phyloP scores from a whole-genome alignment of 2,888 invertebrate species.

The Sesia bembeciformis region DNA sequence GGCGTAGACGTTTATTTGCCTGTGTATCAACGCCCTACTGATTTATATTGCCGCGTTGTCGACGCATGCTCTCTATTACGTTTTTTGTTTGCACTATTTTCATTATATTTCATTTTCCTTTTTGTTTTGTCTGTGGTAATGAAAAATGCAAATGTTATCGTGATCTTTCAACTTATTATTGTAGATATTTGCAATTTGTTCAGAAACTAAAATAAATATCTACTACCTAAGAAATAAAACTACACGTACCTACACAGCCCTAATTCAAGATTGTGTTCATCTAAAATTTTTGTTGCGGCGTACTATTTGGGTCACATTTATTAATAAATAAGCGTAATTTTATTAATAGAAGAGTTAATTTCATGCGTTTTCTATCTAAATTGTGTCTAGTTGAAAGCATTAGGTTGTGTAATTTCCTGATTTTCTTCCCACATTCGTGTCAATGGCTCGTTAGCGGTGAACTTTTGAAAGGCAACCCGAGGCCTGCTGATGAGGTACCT shows the following conservation, averaged over 20 bases:
- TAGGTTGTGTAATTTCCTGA: constrained; percentile 2
- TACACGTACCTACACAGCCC: too few relatives aligned
- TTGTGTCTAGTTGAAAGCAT: background rate
- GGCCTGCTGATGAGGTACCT: constrained; percentile 8
- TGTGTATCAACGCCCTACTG: constrained; percentile 57
- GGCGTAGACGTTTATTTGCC: constrained; percentile 47
- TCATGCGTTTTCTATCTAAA: background rate
- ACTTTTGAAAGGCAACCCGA: constrained; percentile 17
- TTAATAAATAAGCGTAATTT: too few relatives aligned
- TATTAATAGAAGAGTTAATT: too few relatives aligned
- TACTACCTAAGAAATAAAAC: too few relatives aligned
- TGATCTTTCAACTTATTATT: too few relatives aligned
- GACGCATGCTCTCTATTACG: constrained; percentile 46
- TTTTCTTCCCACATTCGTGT: constrained; percentile 19
- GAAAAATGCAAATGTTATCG: background rate
- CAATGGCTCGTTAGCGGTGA: constrained; percentile 22
- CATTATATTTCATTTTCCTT: background rate
- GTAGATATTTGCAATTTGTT: too few relatives aligned
- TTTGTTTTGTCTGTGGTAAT: background rate
- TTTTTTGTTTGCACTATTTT: constrained; percentile 17
- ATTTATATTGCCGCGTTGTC: constrained; percentile 37
- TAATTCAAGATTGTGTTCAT: too few relatives aligned
- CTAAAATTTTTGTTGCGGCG: too few relatives aligned
- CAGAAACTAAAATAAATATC: too few relatives aligned
- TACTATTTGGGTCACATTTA: too few relatives aligned